Percentiles rank a stretch among this genome's conserved stretches.
phyloP scores from a whole-genome alignment of 1,140 invertebrate genomes.

The Propsilocerus akamusi region DNA sequence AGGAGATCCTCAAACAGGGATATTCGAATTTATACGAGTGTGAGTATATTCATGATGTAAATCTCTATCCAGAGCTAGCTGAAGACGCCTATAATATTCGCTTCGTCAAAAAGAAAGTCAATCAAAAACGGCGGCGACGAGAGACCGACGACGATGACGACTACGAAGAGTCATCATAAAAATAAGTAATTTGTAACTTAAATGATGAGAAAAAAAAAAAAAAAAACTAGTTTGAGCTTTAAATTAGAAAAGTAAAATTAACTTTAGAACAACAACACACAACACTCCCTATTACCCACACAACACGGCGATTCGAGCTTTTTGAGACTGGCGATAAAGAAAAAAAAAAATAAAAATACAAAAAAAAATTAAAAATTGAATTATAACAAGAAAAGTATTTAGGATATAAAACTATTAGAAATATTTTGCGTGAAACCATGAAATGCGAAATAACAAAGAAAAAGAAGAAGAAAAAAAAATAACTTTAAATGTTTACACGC shows the following conservation, averaged over 20 bases:
- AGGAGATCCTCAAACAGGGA: slow-evolving; percentile 71
- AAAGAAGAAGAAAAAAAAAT: no score
- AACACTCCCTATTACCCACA: background rate
- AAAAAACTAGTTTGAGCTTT: slow-evolving; percentile 1
- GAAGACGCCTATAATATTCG: slow-evolving; percentile 91
- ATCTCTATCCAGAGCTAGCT: slow-evolving; percentile 74
- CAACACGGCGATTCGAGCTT: slow-evolving; percentile 7
- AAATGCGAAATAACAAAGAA: no score
- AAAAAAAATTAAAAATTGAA: background rate
- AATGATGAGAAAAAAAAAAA: background rate
- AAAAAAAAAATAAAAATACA: background rate
- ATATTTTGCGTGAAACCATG: no score
- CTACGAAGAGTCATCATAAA: background rate
- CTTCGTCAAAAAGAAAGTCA: slow-evolving; percentile 60
- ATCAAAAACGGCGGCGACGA: slow-evolving; percentile 38
- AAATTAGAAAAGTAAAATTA: background rate
- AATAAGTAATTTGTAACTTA: slow-evolving; percentile 1
- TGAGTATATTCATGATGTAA: slow-evolving; percentile 77
- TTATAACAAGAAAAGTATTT: no score
- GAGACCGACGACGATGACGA: background rate
- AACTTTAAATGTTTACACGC: no score
- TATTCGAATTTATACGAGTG: slow-evolving; percentile 69
- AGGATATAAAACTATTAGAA: no score
- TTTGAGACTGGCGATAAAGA: slow-evolving; percentile 7
- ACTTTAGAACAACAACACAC: background rate